Base-by-base conservation (phyloP, 2,113 vertebrate genomes). In the Pygathrix nemaeus region DNA sequence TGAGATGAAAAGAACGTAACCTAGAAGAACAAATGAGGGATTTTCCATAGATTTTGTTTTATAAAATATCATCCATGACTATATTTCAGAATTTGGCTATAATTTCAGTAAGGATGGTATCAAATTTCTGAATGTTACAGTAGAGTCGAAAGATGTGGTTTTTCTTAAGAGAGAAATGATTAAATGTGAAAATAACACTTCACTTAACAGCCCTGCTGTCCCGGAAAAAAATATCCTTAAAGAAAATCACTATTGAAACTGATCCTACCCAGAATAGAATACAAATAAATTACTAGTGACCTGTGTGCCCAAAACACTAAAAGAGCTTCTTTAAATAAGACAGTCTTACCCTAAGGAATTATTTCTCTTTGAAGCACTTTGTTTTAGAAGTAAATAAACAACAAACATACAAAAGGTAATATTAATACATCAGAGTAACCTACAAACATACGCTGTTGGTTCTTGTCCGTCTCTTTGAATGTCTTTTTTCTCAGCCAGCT, bases 31-130 rank as follows among this genome's bases (percentile, higher is more conserved):
- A 96, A 94, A 85, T 85, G 83, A 2, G 98, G 99, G 98, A 97
- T 90, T 99, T 99, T 99, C 98, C 99, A 95, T 13, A 59, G 57
- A 7, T 94, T 97, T 98, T 97, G 97, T 97, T 97, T 98, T 98
- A 98, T 98, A 97, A 98, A 98, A 95, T 96, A 98, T 97, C 97
- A 94, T 72, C 97, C 43, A 23, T 98, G 97, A 97, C 97, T 96
- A 21, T 88, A 95, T 96, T 96, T 92, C 91, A 97, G 88, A 96
- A 68, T 75, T 81, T 79, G 90, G 64, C 85, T 94, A 57, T 83
- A 38, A 89, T 88, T 89, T 97, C 94, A 91, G 96, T 75, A 79
- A 95, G 1, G 1, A 96, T 94, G 89, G 85, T 96, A 93, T 96
- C 72, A 70, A 72, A 79, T 98, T 97, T 97, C 95, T 95, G 97